Evolutionary conservation across 2,113 vertebrate genomes (phyloP), one percentile per base, ranked within the genome.

Genomic region (Cyphomyrus discorhynchus): DNA sequence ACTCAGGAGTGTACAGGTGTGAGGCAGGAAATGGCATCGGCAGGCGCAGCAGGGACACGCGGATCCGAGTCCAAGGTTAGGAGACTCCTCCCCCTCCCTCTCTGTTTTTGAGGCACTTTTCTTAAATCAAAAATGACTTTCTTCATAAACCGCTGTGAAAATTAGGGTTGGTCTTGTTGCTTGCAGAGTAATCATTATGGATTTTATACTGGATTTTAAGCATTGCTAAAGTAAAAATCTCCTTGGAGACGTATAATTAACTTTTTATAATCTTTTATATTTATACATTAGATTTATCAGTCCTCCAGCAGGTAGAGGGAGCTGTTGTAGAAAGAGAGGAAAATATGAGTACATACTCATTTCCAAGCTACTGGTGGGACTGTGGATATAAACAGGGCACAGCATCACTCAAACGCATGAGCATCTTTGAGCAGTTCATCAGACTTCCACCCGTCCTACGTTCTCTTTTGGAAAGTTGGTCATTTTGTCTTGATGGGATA

Each of bases 1-100:
- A 99, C 94, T 97, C 97, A 70, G 98, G 98, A 39, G 97, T 98
- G 93, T 99, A 99, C 0, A 92, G 97, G 93, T 99, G 98, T 92
- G 97, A 97, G 94, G 98, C 98, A 92, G 97, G 96, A 88, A 99
- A 99, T 93, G 95, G 97, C 86, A 97, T 99, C 93, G 97, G 97
- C 93, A 96, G 97, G 93, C 97, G 96, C 93, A 98, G 96, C 93
- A 97, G 97, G 92, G 97, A 98, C 94, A 97, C 98, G 92, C 93
- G 96, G 88, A 94, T 99, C 93, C 97, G 97, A 90, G 97, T 99
- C 94, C 94, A 97, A 96, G 98, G 98, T 99, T 95, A 98, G 97
- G 86, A 89, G 83, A 53, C 5, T 35, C 27, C 82, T 46, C 5
- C 10, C 52, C 13, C 46, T 27, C 90, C 77, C 92, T n/a, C 4